Conservation (phyloP, 2,888 invertebrate genomes). For the Trissonchulus sp. region DNA sequence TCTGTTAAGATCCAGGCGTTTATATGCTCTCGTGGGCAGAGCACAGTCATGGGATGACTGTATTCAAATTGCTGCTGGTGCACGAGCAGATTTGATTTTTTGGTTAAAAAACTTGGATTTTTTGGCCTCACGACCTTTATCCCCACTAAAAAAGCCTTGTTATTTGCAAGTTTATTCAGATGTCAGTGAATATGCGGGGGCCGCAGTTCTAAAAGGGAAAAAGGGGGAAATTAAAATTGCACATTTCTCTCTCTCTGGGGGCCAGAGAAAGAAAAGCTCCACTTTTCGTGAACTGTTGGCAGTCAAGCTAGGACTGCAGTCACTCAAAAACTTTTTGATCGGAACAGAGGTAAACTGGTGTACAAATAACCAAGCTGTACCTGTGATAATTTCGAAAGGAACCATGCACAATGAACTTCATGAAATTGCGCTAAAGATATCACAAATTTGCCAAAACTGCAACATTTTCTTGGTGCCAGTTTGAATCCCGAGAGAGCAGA, state of each 20-base stretch:
- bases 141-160: too few species aligned
- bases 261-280: neutral
- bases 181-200: neutral
- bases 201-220: neutral
- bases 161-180: neutral
- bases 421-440: neutral
- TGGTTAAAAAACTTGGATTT: too few species aligned
- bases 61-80: too few species aligned
- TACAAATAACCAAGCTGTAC: neutral
- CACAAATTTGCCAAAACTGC: neutral
- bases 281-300: neutral
- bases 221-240: neutral
- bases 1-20: neutral
- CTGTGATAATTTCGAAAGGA: neutral
- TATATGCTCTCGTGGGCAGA: slow-evolving; percentile 10
- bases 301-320: neutral
- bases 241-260: neutral
- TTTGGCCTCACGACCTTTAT: too few species aligned
- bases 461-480: neutral
- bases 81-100: too few species aligned
- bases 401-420: neutral
- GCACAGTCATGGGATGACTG: neutral
- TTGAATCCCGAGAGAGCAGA: neutral
- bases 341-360: neutral
- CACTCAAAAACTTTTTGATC: neutral